Evolutionary conservation across 1,140 invertebrate species (phyloP).

Genomic region (Musca vetustissima): DNA sequence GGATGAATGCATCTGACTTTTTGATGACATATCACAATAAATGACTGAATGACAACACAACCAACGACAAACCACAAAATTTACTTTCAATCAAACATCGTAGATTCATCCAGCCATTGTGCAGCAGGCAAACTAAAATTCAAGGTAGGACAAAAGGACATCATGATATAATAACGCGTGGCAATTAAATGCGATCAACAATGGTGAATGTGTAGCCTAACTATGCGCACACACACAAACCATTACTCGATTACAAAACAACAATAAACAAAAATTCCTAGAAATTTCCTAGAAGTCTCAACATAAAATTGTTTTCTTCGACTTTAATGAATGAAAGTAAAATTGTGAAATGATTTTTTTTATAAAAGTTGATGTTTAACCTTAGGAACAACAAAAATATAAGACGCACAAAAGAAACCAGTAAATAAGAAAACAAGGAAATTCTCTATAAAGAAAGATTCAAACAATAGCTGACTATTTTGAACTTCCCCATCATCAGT

Average conservation of each 20-base stretch:
- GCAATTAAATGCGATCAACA: constrained; percentile 15
- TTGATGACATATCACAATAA: constrained; percentile 11
- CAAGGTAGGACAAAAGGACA: not conserved
- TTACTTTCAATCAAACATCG: constrained; percentile 13
- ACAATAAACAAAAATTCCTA: constrained; percentile 10
- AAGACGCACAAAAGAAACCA: not conserved
- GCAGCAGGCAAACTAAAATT: not conserved
- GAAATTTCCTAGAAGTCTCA: not conserved
- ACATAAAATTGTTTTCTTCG: not conserved
- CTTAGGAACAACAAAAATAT: not conserved
- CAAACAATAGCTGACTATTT: not conserved
- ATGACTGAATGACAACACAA: not conserved
- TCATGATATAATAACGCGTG: constrained; percentile 15
- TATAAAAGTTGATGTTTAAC: constrained; percentile 22
- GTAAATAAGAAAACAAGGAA: not conserved
- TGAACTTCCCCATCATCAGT: too few relatives aligned
- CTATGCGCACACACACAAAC: not conserved
- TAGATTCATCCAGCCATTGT: not conserved
- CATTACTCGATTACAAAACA: not conserved
- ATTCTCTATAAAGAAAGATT: not conserved
- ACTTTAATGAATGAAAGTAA: constrained; percentile 8
- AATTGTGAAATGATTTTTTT: not conserved
- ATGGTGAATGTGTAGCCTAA: too few relatives aligned
- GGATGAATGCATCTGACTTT: not conserved
- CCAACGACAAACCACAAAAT: constrained; percentile 6